Conservation (phyloP, 2,113 vertebrate genomes). For the Holacanthus passer region DNA sequence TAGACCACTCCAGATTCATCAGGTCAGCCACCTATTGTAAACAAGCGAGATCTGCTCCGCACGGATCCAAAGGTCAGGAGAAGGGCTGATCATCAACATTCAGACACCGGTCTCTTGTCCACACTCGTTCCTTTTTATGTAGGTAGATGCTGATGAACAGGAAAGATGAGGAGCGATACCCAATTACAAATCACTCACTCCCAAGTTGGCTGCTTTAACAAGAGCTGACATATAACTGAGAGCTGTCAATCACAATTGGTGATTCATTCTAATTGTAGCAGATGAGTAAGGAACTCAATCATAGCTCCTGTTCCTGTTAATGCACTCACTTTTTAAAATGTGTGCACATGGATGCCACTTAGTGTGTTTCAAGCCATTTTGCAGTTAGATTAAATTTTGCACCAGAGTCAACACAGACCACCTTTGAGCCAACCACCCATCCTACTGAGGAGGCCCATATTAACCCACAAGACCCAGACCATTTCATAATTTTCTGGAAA, state of each 20-base stretch:
- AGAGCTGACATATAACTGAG: conserved; percentile 53
- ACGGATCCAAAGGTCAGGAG: conserved; percentile 68
- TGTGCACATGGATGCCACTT: background rate
- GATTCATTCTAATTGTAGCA: conserved; percentile 38
- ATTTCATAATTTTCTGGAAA: too few species aligned
- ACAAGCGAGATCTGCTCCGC: conserved; percentile 65
- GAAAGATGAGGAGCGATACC: conserved; percentile 44
- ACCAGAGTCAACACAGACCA: background rate
- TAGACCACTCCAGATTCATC: conserved; percentile 66
- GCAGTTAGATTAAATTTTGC: conserved; percentile 13
- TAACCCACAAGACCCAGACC: background rate
- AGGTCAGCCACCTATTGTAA: conserved; percentile 60
- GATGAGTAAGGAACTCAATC: conserved; percentile 29
- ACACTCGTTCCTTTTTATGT: background rate
- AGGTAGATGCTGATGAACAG: background rate
- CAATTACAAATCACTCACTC: conserved; percentile 38
- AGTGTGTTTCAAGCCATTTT: conserved; percentile 14
- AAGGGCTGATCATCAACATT: conserved; percentile 61
- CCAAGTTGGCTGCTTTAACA: conserved; percentile 24
- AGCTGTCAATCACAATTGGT: conserved; percentile 41
- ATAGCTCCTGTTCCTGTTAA: conserved; percentile 16
- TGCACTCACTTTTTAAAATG: conserved; percentile 2
- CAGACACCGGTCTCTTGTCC: background rate
- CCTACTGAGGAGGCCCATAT: too few species aligned
- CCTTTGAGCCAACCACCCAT: background rate